These are phyloP conservation scores for Ellobium chinense DNA, from an alignment of 2,888 invertebrate species.

Conservation along the genomic window DNA sequence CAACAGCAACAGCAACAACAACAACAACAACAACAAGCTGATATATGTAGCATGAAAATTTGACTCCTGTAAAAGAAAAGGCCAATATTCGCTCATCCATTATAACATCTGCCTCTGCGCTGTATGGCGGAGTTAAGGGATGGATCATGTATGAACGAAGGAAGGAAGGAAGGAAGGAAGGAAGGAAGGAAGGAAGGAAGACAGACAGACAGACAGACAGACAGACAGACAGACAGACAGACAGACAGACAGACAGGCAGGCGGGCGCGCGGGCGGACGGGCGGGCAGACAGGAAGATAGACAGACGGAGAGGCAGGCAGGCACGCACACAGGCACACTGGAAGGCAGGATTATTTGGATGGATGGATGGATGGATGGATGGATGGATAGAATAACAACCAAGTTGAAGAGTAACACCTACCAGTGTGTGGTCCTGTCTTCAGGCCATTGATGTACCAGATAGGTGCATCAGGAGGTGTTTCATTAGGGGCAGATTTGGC, in stretches of 20 bases:
- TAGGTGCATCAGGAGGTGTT: background rate
- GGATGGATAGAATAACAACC: too few species aligned
- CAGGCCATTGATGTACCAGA: constrained; percentile 51
- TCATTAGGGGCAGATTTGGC: constrained; percentile 30
- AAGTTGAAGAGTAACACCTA: background rate
- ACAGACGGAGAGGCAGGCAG: background rate
- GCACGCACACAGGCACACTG: background rate
- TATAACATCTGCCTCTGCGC: too few species aligned
- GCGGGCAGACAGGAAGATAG: background rate
- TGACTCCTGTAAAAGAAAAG: too few species aligned
- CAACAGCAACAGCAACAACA: too few species aligned
- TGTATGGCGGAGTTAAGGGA: too few species aligned
- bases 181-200: too few species aligned
- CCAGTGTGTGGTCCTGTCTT: background rate
- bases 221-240: background rate
- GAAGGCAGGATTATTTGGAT: background rate
- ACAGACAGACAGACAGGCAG: background rate
- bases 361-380: background rate
- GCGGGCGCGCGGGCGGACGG: background rate
- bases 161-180: too few species aligned
- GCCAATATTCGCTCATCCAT: too few species aligned
- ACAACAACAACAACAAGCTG: too few species aligned
- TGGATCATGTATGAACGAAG: too few species aligned
- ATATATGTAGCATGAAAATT: too few species aligned
- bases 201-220: background rate